These are phyloP conservation scores for Xenopus petersii DNA, from an alignment of 2,797 vertebrate species.

Conservation along the genomic window DNA sequence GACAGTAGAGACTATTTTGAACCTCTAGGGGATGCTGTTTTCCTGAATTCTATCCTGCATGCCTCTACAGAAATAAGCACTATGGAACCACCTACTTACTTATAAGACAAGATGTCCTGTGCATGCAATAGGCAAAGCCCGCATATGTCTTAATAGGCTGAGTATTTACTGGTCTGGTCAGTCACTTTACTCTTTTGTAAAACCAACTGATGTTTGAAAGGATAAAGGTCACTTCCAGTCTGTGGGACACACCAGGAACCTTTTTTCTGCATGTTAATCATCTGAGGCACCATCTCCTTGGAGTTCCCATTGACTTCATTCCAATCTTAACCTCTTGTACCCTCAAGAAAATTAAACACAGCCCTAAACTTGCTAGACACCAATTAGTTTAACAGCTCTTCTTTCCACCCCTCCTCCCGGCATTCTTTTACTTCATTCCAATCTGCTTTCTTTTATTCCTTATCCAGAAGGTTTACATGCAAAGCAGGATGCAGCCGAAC, in stretches of 20 bases:
- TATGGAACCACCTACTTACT: too few species aligned
- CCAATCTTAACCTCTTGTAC: constrained; percentile 75
- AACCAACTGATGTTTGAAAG: neutral
- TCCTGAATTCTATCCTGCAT: too few species aligned
- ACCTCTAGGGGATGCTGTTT: too few species aligned
- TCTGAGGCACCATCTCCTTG: constrained; percentile 58
- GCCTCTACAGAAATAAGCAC: too few species aligned
- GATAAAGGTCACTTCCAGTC: constrained; percentile 71
- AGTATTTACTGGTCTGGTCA: neutral
- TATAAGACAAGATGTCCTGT: too few species aligned
- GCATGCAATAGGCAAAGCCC: too few species aligned
- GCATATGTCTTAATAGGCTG: neutral
- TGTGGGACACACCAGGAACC: constrained; percentile 67
- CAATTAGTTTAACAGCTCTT: constrained; percentile 69
- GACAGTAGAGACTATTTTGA: too few species aligned
- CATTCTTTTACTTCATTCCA: constrained; percentile 61
- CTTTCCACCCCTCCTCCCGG: constrained; percentile 56
- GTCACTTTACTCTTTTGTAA: neutral
- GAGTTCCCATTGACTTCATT: constrained; percentile 75
- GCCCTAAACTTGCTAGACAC: constrained; percentile 64
- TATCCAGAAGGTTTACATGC: constrained; percentile 24
- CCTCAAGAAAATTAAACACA: constrained; percentile 73
- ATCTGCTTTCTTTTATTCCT: constrained; percentile 45
- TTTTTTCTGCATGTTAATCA: constrained; percentile 64
- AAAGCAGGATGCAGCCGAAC: constrained; percentile 30